Evolutionary conservation across 2,888 invertebrate species (phyloP).

Genomic region (Cerceris rybyensis): DNA sequence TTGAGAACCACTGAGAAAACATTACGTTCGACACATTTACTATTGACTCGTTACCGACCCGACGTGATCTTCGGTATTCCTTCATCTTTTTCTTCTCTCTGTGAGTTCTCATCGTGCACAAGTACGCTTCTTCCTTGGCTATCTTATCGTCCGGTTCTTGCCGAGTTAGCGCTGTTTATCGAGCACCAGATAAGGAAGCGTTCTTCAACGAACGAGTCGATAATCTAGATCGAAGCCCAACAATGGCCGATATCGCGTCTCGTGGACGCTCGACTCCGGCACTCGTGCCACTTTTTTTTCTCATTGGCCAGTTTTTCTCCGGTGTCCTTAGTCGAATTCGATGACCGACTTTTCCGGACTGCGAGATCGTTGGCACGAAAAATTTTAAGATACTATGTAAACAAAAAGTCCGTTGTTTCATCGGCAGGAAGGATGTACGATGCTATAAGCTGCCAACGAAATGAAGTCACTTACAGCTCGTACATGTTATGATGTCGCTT

Average conservation of each 20-base stretch:
- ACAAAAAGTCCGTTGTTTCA: background rate
- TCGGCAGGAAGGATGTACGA: too few relatives aligned
- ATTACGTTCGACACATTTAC: constrained; percentile 25
- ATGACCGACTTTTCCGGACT: constrained; percentile 46
- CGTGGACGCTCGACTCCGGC: constrained; percentile 37
- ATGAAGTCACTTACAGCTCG: too few relatives aligned
- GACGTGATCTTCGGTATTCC: too few relatives aligned
- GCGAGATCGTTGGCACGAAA: constrained; percentile 33
- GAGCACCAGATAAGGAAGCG: constrained; percentile 53
- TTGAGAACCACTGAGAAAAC: background rate
- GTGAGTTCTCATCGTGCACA: background rate
- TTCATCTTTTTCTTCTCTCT: background rate
- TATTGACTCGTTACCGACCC: constrained; percentile 11
- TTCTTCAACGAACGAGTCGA: constrained; percentile 37
- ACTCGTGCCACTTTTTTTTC: constrained; percentile 52
- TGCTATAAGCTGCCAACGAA: too few relatives aligned
- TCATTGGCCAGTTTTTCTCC: constrained; percentile 31
- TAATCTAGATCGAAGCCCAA: constrained; percentile 51
- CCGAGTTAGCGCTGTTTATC: constrained; percentile 39
- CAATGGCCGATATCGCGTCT: constrained; percentile 27
- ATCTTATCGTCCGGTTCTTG: constrained; percentile 59
- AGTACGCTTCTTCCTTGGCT: constrained; percentile 20
- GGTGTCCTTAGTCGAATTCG: constrained; percentile 39
- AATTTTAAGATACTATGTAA: constrained; percentile 33
- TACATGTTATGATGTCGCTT: too few relatives aligned